Percentiles rank a stretch among this genome's conserved stretches.
Conservation (phyloP, 2,888 invertebrate genomes). For the Drosophila nigricruria region DNA sequence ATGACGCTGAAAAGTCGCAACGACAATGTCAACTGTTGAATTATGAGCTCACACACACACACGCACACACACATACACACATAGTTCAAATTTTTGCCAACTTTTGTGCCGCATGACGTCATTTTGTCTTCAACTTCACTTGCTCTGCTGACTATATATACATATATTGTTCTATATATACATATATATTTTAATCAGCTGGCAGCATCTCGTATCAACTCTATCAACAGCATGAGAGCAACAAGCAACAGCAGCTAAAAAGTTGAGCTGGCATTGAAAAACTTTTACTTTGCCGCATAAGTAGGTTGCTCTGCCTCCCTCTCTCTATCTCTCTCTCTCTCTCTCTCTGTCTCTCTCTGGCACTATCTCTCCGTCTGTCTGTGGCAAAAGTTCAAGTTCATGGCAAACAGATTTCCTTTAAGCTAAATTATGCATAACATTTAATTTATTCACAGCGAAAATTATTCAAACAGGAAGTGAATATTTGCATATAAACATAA, state of each 20-base stretch:
- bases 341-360: neutral
- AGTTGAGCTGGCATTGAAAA: slow-evolving; percentile 70
- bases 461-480: slow-evolving; percentile 26
- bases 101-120: slow-evolving; percentile 56
- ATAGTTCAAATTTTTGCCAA: slow-evolving; percentile 28
- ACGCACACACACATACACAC: neutral
- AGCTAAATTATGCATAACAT: slow-evolving; percentile 26
- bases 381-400: slow-evolving; percentile 64
- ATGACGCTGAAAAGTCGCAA: slow-evolving; percentile 65
- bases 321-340: neutral
- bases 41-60: slow-evolving; percentile 41
- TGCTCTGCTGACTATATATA: slow-evolving; percentile 1
- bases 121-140: slow-evolving; percentile 22
- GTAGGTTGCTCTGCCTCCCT: slow-evolving; percentile 54
- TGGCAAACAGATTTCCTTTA: slow-evolving; percentile 29
- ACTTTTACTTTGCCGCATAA: slow-evolving; percentile 68
- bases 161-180: neutral
- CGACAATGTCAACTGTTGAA: slow-evolving; percentile 61
- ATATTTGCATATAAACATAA: slow-evolving; percentile 9
- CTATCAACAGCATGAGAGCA: slow-evolving; percentile 35
- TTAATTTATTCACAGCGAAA: slow-evolving; percentile 11
- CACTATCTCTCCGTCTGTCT: slow-evolving; percentile 1
- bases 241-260: slow-evolving; percentile 43
- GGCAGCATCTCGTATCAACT: slow-evolving; percentile 39
- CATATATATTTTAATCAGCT: slow-evolving; percentile 32